These are phyloP conservation scores for Diphyllodes magnificus DNA, from an alignment of 2,113 vertebrate species.

Conservation along the genomic window DNA sequence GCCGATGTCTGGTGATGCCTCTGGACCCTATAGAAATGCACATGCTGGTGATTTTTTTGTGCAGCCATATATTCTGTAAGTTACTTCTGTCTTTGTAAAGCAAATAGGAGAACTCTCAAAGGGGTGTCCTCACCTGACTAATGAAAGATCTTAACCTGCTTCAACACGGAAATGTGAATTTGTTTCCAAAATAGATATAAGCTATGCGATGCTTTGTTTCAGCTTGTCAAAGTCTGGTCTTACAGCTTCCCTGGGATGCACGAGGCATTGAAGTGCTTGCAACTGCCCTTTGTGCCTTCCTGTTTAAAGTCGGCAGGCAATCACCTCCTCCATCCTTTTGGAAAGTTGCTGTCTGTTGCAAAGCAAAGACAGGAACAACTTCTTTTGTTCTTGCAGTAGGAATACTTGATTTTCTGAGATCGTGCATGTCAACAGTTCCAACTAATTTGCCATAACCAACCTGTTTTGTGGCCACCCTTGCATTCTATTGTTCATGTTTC, in stretches of 20 bases:
- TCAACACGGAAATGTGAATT: background rate
- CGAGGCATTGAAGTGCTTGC: background rate
- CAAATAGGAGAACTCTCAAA: background rate
- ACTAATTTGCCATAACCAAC: background rate
- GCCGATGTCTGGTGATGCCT: background rate
- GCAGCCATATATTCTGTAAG: background rate
- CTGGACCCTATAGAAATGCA: background rate
- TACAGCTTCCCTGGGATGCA: background rate
- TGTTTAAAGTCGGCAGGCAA: background rate
- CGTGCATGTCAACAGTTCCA: background rate
- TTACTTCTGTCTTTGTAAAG: background rate
- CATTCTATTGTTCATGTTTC: background rate
- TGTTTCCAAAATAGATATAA: background rate
- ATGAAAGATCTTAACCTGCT: background rate
- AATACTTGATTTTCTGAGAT: background rate
- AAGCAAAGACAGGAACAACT: background rate
- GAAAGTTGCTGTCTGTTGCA: background rate
- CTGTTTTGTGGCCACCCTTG: background rate
- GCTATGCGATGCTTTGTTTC: background rate
- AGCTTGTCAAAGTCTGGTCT: background rate
- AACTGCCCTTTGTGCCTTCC: background rate
- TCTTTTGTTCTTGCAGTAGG: background rate
- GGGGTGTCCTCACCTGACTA: background rate
- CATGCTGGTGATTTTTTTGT: fast-evolving
- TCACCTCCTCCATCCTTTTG: background rate